Conservation (phyloP, 2,888 invertebrate species). For the Lasioglossum oenotherae region DNA sequence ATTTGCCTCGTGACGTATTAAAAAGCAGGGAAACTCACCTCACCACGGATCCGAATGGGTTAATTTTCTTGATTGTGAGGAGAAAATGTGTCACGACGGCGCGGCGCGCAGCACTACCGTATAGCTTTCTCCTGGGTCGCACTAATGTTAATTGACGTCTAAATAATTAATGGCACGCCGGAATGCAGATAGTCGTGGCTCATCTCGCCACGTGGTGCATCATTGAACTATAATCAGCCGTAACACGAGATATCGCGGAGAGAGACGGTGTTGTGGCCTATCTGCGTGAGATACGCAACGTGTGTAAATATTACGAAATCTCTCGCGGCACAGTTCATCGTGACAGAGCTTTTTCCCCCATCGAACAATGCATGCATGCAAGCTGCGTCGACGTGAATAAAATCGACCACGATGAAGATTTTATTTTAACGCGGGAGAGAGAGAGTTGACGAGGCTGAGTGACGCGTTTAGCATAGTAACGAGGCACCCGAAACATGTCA, state of each 20-base stretch:
- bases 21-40: neutral
- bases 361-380: neutral
- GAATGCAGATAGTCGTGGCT: slow-evolving; percentile 8
- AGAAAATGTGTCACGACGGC: slow-evolving; percentile 17
- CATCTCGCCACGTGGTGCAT: slow-evolving; percentile 33
- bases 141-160: slow-evolving; percentile 42
- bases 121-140: slow-evolving; percentile 10
- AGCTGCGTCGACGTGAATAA: neutral
- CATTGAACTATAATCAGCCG: slow-evolving; percentile 27
- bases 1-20: neutral
- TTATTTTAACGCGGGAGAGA: neutral
- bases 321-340: neutral
- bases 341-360: neutral
- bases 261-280: neutral
- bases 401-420: neutral
- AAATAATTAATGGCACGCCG: slow-evolving; percentile 34
- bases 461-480: slow-evolving; percentile 24
- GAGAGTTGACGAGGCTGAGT: neutral
- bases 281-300: slow-evolving; percentile 1
- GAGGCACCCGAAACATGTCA: slow-evolving; percentile 3
- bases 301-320: neutral
- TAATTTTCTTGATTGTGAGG: slow-evolving; percentile 41
- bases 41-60: slow-evolving; percentile 10
- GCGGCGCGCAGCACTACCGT: neutral
- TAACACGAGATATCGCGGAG: neutral